Evolutionary conservation across 2,888 invertebrate genomes (phyloP).

Genomic region (Stratiomys singularior): DNA sequence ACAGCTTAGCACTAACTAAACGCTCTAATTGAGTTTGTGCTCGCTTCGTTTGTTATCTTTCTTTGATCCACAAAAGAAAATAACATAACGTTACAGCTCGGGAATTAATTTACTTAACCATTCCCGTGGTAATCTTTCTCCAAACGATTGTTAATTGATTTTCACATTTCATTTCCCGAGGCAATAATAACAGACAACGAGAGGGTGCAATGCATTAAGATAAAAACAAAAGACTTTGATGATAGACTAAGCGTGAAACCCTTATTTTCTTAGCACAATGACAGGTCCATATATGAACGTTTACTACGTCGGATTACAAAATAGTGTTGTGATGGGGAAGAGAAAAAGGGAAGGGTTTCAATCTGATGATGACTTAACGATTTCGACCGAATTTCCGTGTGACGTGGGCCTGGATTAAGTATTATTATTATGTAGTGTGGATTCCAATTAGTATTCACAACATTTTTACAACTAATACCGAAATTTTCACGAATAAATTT

Average conservation of each 20-base stretch:
- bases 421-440: background rate
- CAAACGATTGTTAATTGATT: background rate
- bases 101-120: no score
- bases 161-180: background rate
- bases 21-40: no score
- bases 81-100: no score
- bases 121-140: background rate
- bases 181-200: background rate
- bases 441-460: background rate
- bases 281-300: no score
- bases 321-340: no score
- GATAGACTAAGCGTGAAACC: background rate
- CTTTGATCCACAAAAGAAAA: no score
- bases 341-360: no score
- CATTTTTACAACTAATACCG: no score
- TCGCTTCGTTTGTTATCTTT: no score
- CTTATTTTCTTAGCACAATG: background rate
- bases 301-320: no score
- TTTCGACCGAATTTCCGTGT: background rate
- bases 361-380: background rate
- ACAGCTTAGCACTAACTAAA: no score
- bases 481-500: background rate
- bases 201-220: background rate
- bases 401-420: background rate
- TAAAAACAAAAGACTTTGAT: constrained; percentile 19